Conservation (phyloP, 2,113 vertebrate species). For the Gallinago media region DNA sequence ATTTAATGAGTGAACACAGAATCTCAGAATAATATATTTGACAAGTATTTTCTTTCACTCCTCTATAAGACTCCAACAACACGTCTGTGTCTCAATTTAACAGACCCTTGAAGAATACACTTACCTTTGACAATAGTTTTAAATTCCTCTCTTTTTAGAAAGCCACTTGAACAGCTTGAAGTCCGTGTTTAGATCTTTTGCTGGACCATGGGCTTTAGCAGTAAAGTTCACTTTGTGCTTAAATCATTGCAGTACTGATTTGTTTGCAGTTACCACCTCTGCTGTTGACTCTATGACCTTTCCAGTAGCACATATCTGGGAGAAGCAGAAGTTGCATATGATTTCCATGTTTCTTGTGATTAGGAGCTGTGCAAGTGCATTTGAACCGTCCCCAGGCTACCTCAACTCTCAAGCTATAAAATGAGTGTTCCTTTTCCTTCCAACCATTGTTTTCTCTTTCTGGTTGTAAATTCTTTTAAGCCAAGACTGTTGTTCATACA, state of each 20-base stretch:
- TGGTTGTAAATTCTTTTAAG: background rate
- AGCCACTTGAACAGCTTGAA: background rate
- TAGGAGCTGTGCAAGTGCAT: background rate
- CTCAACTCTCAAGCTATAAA: background rate
- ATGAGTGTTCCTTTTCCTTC: background rate
- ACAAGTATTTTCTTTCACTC: background rate
- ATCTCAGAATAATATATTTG: conserved; percentile 18
- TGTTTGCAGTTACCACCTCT: background rate
- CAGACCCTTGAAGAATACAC: background rate
- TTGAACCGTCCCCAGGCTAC: background rate
- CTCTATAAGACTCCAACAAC: background rate
- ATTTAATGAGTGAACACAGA: conserved; percentile 34
- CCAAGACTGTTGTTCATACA: background rate
- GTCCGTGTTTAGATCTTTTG: background rate
- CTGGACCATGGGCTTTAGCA: background rate
- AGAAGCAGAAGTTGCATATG: background rate
- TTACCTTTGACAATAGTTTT: background rate
- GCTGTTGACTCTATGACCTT: background rate
- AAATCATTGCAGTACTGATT: background rate
- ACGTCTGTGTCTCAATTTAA: background rate
- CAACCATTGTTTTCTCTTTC: background rate
- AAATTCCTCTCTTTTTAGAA: background rate
- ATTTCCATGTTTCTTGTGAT: background rate
- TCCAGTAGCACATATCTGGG: background rate
- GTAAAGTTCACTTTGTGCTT: background rate